Base-by-base conservation (phyloP, 2,888 invertebrate genomes). In the Nomada ruficornis region DNA sequence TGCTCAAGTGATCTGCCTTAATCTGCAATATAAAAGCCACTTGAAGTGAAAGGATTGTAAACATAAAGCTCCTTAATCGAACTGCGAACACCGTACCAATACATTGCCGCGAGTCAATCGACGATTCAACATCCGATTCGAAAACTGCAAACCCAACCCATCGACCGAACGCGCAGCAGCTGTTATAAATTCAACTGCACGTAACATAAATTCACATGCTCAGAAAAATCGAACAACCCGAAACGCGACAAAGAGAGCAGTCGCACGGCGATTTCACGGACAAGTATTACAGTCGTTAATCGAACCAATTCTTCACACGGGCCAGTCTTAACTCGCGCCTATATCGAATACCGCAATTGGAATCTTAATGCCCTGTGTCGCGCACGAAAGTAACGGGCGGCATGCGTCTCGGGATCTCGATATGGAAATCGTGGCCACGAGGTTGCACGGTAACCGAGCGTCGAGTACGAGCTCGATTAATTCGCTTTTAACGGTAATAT, bases 401-500 rank as follows among this genome's bases (percentile, higher is more conserved):
- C 57, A 10, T 54, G 68, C 47, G 63, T 59, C 80, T 67, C 50
- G 54, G 63, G 69, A 81, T 75, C 74, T 42, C 65, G 74, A 63
- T 68, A 59, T 65, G 64, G 55, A 64, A 69, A 47, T 76, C 50
- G 36, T 20, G 18, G 29, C 36, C 42, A 18, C 36, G 64, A 62
- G 67, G 26, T 60, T 36, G 65, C 23, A 29, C 29, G 20, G 26
- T 23, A 67, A 44, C 54, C 54, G 47, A 54, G 54, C 52, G 10
- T 18, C 52, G 15, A 29, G 29, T 42, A 13, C 68, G 44, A 13
- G 20, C 13, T 44, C 75, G 71, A 82, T 80, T 78, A 75, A 76
- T 79, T 73, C 73, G 73, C 68, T 57, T 76, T 71, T 59, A 83
- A 79, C 85, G 64, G 87, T 87, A 85, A 85, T 87, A 87, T 87